These are phyloP conservation scores for Trichoplusia ni DNA, from an alignment of 1,140 invertebrate species.

Conservation along the genomic window DNA sequence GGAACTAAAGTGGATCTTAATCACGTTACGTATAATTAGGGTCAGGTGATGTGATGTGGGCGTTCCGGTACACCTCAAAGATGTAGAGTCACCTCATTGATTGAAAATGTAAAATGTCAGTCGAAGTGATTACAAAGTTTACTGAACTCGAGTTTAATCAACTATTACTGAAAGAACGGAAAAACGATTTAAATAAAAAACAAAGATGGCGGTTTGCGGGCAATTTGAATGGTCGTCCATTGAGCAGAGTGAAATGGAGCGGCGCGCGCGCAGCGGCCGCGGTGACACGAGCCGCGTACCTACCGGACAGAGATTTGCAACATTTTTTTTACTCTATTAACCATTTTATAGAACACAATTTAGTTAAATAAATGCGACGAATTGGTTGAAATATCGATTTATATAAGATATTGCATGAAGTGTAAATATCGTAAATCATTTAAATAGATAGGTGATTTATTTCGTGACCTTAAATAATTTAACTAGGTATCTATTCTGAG, in stretches of 20 bases:
- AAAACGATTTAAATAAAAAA: conserved; percentile 58
- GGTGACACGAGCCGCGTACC: conserved; percentile 65
- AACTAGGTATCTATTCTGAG: conserved; percentile 3
- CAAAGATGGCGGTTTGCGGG: conserved; percentile 58
- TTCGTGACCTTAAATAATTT: conserved; percentile 29
- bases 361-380: conserved; percentile 20
- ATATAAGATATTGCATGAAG: conserved; percentile 9
- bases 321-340: conserved; percentile 49
- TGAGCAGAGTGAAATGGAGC: conserved; percentile 66
- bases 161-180: conserved; percentile 51
- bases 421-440: conserved; percentile 15
- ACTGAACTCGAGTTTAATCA: conserved; percentile 59
- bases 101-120: conserved; percentile 55
- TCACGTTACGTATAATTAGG: conserved; percentile 38
- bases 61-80: conserved; percentile 49
- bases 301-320: conserved; percentile 50
- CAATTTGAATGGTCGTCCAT: conserved; percentile 68
- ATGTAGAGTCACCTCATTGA: conserved; percentile 44
- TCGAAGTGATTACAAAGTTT: conserved; percentile 48
- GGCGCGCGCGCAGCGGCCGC: conserved; percentile 49
- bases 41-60: conserved; percentile 45
- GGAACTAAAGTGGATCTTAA: conserved; percentile 51
- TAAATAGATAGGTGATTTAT: conserved; percentile 12
- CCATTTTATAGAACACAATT: conserved; percentile 27
- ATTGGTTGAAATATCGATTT: conserved; percentile 21